phyloP scores from a whole-genome alignment of 1,140 invertebrate species.

The Danaus melanippus region DNA sequence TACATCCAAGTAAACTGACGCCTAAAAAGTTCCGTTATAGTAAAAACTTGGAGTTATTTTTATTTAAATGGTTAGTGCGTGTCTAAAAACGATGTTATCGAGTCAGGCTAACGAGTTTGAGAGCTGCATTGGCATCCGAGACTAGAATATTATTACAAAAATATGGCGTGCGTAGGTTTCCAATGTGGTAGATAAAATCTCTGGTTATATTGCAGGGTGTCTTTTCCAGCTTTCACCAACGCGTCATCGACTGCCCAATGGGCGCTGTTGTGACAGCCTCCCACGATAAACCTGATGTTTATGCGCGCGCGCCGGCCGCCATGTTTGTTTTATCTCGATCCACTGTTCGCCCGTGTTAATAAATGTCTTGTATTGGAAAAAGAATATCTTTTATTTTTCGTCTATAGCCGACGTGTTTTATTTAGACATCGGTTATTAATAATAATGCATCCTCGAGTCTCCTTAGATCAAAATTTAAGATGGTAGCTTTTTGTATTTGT shows the following conservation, averaged over 20 bases:
- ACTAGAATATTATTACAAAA: conserved; percentile 21
- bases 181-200: conserved; percentile 55
- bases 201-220: conserved; percentile 41
- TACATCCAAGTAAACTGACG: conserved; percentile 11
- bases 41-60: no score
- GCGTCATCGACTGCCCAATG: conserved; percentile 48
- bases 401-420: conserved; percentile 59
- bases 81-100: conserved; percentile 31
- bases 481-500: conserved; percentile 38
- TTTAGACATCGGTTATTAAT: conserved; percentile 70
- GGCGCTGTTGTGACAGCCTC: conserved; percentile 68
- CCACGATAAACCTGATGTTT: conserved; percentile 67
- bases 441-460: conserved; percentile 63
- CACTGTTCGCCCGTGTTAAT: conserved; percentile 60
- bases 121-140: conserved; percentile 24
- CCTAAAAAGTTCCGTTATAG: neutral
- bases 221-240: conserved; percentile 61
- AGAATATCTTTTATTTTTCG: conserved; percentile 47
- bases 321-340: conserved; percentile 70
- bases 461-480: conserved; percentile 68
- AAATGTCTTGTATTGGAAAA: conserved; percentile 65
- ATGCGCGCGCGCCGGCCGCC: conserved; percentile 64
- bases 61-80: no score
- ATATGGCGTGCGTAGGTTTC: conserved; percentile 55
- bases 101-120: conserved; percentile 33